Percentiles rank a stretch among this genome's conserved stretches.
Conservation (phyloP, 1,140 invertebrate species). For the Sminthurides bifidus region DNA sequence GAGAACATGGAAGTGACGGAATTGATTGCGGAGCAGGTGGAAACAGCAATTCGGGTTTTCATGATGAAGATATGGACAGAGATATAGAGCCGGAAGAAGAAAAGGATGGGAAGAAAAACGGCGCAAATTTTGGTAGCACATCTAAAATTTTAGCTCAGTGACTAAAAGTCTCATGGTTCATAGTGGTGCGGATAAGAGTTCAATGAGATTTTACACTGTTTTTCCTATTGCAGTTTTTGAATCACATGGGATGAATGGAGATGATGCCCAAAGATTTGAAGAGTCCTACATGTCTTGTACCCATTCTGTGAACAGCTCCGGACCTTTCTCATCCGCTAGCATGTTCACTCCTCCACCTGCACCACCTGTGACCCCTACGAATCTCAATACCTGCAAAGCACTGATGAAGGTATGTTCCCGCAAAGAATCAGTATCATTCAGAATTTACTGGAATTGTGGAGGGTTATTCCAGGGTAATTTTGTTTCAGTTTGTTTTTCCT, state of each 20-base stretch:
- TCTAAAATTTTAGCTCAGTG: too few species aligned
- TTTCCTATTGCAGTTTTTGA: too few species aligned
- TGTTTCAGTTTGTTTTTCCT: conserved; percentile 25
- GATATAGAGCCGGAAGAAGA: conserved; percentile 17
- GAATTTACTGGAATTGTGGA: not conserved
- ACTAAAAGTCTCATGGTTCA: too few species aligned
- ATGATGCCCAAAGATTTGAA: too few species aligned
- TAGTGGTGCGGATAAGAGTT: too few species aligned
- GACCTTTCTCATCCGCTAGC: not conserved
- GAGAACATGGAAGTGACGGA: not conserved
- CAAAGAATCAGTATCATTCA: not conserved
- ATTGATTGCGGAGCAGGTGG: not conserved
- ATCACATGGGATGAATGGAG: too few species aligned
- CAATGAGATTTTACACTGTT: too few species aligned
- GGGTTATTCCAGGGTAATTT: not conserved
- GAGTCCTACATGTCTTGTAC: too few species aligned
- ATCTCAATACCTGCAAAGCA: conserved; percentile 25
- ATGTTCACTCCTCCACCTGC: conserved; percentile 25
- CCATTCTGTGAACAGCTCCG: too few species aligned
- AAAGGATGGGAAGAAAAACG: too few species aligned
- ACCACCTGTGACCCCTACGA: conserved; percentile 21
- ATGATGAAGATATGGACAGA: conserved; percentile 17
- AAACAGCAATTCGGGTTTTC: not conserved
- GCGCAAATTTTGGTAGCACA: too few species aligned
- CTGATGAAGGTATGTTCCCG: conserved; percentile 30